Percentiles rank a stretch among this genome's conserved stretches.
phyloP scores from a whole-genome alignment of 1,140 invertebrate genomes.

The Drosophila ironensis region DNA sequence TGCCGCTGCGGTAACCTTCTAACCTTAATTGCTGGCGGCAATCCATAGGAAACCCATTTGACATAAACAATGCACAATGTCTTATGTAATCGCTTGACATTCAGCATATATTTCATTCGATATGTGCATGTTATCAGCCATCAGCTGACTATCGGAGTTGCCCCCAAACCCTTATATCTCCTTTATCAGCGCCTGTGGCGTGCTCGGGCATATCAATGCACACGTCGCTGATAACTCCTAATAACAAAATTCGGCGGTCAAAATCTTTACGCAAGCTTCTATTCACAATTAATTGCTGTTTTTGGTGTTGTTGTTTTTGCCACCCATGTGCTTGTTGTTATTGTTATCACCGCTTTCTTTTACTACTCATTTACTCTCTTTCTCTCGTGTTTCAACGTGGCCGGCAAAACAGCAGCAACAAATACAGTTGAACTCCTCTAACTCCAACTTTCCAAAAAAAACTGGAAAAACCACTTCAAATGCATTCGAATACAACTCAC shows the following conservation, averaged over 20 bases:
- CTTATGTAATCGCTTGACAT: conserved; percentile 46
- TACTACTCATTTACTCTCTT: no score
- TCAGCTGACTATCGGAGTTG: conserved; percentile 44
- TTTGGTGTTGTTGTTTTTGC: not conserved
- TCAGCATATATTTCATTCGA: conserved; percentile 20
- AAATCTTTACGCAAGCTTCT: not conserved
- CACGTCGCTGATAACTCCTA: conserved; percentile 36
- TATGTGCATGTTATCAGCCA: conserved; percentile 5
- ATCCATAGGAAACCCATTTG: conserved; percentile 30
- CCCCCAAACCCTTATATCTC: conserved; percentile 25
- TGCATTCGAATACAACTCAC: not conserved
- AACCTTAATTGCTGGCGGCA: conserved; percentile 19
- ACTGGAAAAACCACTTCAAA: conserved; percentile 7
- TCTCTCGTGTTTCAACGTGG: conserved; percentile 5
- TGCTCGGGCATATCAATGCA: conserved; percentile 32
- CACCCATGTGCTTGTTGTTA: conserved; percentile 3
- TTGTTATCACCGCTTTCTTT: not conserved
- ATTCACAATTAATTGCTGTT: conserved; percentile 19
- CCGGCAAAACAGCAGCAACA: conserved; percentile 1
- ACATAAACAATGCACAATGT: conserved; percentile 30
- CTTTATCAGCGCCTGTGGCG: conserved; percentile 19
- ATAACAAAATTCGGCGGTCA: conserved; percentile 15
- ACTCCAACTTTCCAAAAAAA: not conserved
- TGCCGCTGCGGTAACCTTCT: not conserved
- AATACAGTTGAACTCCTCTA: conserved; percentile 9